Percentiles rank a stretch among this genome's conserved stretches.
phyloP scores from a whole-genome alignment of 1,140 invertebrate genomes.

The Drosophila miranda region DNA sequence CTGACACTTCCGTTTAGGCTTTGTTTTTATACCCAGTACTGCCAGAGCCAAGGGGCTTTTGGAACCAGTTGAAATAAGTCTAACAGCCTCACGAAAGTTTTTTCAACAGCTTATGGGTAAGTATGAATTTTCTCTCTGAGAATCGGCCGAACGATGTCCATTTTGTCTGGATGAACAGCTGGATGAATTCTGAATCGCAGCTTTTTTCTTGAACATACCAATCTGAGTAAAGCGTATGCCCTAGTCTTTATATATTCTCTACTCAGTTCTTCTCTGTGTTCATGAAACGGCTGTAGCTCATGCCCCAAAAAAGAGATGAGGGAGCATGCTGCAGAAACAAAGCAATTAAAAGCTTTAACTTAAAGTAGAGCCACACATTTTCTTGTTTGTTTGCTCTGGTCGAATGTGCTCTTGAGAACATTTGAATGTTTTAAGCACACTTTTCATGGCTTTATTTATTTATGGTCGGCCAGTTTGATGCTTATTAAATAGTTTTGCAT shows the following conservation, averaged over 20 bases:
- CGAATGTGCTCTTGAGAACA: neutral
- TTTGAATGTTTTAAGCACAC: constrained; percentile 7
- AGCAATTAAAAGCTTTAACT: constrained; percentile 75
- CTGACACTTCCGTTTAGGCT: constrained; percentile 72
- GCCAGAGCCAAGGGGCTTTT: too few species aligned
- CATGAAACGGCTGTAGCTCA: constrained; percentile 35
- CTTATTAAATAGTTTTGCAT: constrained; percentile 77
- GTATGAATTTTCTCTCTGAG: too few species aligned
- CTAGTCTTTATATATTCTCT: constrained; percentile 17
- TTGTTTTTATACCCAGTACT: constrained; percentile 48
- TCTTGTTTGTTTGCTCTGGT: constrained; percentile 2
- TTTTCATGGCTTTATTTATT: constrained; percentile 67
- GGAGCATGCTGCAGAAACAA: constrained; percentile 56
- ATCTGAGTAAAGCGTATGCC: too few species aligned
- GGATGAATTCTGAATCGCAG: too few species aligned
- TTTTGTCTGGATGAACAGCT: too few species aligned
- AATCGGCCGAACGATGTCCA: too few species aligned
- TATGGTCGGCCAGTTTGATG: constrained; percentile 63
- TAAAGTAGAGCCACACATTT: constrained; percentile 45
- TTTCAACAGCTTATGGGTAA: too few species aligned
- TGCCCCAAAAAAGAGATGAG: constrained; percentile 5
- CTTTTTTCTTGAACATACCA: too few species aligned
- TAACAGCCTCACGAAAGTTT: too few species aligned
- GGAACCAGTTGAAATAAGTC: too few species aligned
- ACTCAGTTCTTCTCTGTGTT: constrained; percentile 32